A percentile compares a stretch with the other conserved stretches of the same genome.
Conservation (phyloP, 2,113 vertebrate species). For the Pao palembangensis region DNA sequence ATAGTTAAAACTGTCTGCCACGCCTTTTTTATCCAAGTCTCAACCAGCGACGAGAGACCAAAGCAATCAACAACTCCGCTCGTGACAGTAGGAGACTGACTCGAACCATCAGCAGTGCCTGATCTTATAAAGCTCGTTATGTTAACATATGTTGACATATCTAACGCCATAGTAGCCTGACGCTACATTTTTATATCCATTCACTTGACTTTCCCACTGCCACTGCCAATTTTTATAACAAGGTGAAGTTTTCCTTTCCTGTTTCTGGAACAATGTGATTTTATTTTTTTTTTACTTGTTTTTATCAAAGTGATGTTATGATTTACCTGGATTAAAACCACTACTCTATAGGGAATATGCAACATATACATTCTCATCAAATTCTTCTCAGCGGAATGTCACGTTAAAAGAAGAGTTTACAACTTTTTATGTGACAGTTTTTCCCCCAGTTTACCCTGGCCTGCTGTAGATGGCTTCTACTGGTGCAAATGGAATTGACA, state of each 20-base stretch:
- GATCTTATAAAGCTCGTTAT: slow-evolving; percentile 29
- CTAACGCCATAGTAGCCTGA: slow-evolving; percentile 10
- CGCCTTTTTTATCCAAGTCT: slow-evolving; percentile 30
- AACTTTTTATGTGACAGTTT: not conserved
- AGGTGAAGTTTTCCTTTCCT: slow-evolving; percentile 31
- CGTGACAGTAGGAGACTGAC: not conserved
- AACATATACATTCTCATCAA: slow-evolving; percentile 11
- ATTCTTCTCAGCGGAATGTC: slow-evolving; percentile 1
- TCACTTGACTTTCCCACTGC: slow-evolving; percentile 30
- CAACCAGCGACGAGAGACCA: slow-evolving; percentile 32
- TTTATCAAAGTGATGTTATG: slow-evolving; percentile 9
- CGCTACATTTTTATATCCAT: slow-evolving; percentile 23
- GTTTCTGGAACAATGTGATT: slow-evolving; percentile 41
- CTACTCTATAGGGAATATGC: slow-evolving; percentile 31
- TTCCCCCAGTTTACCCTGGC: too few relatives aligned
- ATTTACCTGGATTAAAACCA: slow-evolving; percentile 56
- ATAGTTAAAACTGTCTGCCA: slow-evolving; percentile 34
- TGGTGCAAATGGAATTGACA: too few relatives aligned
- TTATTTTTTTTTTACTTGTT: slow-evolving; percentile 5
- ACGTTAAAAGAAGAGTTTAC: slow-evolving; percentile 2
- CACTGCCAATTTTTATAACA: slow-evolving; percentile 30
- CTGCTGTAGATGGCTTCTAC: too few relatives aligned
- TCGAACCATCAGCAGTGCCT: not conserved
- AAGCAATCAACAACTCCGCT: slow-evolving; percentile 26
- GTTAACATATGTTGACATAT: slow-evolving; percentile 30